phyloP scores from a whole-genome alignment of 2,797 vertebrate genomes.

The Gymnodraco acuticeps region DNA sequence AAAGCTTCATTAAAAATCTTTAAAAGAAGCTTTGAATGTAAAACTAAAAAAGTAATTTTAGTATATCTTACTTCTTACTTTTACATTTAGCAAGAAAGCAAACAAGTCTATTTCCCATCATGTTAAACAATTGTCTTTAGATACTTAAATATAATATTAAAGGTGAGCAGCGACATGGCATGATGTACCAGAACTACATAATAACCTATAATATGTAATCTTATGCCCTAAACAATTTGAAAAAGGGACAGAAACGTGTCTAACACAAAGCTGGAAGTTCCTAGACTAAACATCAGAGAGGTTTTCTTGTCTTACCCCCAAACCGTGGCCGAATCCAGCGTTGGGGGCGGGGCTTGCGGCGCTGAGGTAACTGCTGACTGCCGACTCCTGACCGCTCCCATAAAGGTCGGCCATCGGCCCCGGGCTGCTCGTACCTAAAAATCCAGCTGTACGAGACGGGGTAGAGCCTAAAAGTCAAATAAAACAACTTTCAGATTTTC shows the following conservation, averaged over 20 bases:
- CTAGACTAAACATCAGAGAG: not conserved
- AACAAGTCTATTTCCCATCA: not conserved
- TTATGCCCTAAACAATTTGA: not conserved
- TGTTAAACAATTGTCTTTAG: not conserved
- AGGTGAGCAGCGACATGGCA: not conserved
- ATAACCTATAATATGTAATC: not conserved
- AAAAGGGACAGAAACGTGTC: not conserved
- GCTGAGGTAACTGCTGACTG: conserved; percentile 98
- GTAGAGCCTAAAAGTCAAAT: conserved; percentile 86
- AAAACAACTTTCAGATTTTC: not conserved
- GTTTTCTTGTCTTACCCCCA: conserved; percentile 89
- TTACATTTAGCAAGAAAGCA: not conserved
- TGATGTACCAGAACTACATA: not conserved
- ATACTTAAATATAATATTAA: not conserved
- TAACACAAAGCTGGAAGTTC: not conserved
- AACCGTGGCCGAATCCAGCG: conserved; percentile 96
- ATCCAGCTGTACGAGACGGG: conserved; percentile 95
- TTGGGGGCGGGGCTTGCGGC: conserved; percentile 97
- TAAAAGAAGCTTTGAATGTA: too few relatives aligned
- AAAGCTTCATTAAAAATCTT: too few relatives aligned
- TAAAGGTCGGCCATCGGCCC: conserved; percentile 99
- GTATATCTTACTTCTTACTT: not conserved
- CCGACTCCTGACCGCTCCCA: conserved; percentile 94
- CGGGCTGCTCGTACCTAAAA: conserved; percentile 97
- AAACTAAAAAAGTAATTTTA: too few relatives aligned